Evolutionary conservation across 2,113 vertebrate species (phyloP), one percentile per base, ranked within the genome.

Genomic region (Pterocles orientalis): DNA sequence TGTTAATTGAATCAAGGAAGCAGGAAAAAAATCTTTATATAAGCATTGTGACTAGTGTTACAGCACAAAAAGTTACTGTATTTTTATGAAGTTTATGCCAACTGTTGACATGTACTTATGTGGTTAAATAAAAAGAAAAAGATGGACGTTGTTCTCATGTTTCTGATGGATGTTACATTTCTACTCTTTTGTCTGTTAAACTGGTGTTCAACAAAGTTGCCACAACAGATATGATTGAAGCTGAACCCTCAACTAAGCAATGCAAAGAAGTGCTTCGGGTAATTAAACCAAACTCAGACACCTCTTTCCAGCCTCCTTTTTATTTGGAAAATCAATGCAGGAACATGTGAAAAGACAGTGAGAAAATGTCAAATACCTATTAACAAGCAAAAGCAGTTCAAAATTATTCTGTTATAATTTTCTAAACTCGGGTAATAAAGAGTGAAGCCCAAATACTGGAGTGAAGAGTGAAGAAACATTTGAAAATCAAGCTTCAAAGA

Each of bases 41-140:
- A 82, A 95, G 93, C 85, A 86, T 97, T 96, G 93, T 97, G 93
- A 95, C 91, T 95, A 90, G 93, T 73, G 86, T 68, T 92, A 73
- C 50, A 73, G 82, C 92, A 92, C 86, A 97, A 91, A 97, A 97
- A 93, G 93, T 88, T 92, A 90, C 95, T 97, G 98, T 98, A 98
- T 98, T 98, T 98, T 98, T 98, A 98, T 98, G 98, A 96, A 96
- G 95, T 98, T 98, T 98, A 96, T 98, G 96, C 95, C 88, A 96
- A 93, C 96, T 98, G 97, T 97, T 97, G 97, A 98, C 94, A 94
- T 97, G 97, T 98, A 97, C 93, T 92, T 97, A 94, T 26, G 95
- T 98, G 93, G 97, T 97, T 97, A 92, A 98, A 98, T 98, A 98
- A 97, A 97, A 95, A 89, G 36, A 77, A 76, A 96, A 96, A 96